Base-by-base conservation (phyloP, 2,797 vertebrate species). In the Macropodus opercularis region DNA sequence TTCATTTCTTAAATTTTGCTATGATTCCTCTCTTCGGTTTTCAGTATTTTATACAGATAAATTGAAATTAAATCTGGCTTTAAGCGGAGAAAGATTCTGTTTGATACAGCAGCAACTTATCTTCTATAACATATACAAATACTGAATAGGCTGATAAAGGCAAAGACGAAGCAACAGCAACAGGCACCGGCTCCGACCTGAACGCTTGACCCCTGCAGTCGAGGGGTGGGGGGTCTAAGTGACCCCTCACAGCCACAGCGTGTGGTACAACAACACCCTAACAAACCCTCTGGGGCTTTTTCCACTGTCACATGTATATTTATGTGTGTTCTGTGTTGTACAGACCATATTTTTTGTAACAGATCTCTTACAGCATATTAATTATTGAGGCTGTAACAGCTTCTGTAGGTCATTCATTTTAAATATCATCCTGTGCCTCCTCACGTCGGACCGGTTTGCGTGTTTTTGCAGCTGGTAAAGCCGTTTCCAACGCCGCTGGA, bases 391-490 rank as follows among this genome's bases (percentile, higher is more conserved):
- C n/a, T n/a, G n/a, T n/a, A n/a, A n/a, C n/a, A n/a, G n/a, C n/a
- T n/a, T n/a, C n/a, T n/a, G n/a, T n/a, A n/a, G n/a, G n/a, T n/a
- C n/a, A 17, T 24, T 41, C 34, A 41, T 46, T 27, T 19, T 2
- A 24, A 39, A 13, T 8, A 1, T 21, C 36, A 1, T 46, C 21
- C 42, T 36, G 13, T 36, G 35, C 35, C n/a, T 47, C 53, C 29
- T 17, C 23, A 10, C 53, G 41, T 31, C 18, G 23, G 5, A 21
- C n/a, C 39, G 13, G 39, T 50, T 43, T 44, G 7, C 6, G n/a
- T 29, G 0, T 35, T 59, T 53, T 41, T 7, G 31, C 61, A 49
- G 48, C 42, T 48, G 22, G 11, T 63, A 46, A 18, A 59, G 31
- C 34, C 17, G 17, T 40, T 18, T 13, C 35, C 6, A 24, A 32